phyloP scores from a whole-genome alignment of 2,888 invertebrate species.

The Drosophila acutilabella region DNA sequence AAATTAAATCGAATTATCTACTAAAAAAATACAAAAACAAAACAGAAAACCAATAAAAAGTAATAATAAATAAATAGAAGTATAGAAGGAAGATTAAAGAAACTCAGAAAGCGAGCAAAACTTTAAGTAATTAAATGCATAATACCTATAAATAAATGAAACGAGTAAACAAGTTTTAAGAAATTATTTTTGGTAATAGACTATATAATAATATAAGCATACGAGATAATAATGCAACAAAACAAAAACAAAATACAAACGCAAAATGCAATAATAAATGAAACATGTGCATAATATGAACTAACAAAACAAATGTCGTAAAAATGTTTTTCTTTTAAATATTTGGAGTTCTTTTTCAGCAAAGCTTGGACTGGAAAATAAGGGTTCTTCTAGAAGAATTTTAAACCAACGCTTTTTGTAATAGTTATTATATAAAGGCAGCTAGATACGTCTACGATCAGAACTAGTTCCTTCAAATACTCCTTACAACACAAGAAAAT shows the following conservation, averaged over 20 bases:
- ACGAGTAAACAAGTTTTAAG: slow-evolving; percentile 76
- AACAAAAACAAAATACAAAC: slow-evolving; percentile 37
- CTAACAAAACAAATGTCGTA: slow-evolving; percentile 54
- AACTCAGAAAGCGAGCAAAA: slow-evolving; percentile 60
- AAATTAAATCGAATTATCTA: slow-evolving; percentile 70
- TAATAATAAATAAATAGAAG: not conserved
- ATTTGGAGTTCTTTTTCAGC: too few relatives aligned
- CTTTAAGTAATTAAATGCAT: slow-evolving; percentile 69
- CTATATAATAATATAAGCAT: slow-evolving; percentile 66
- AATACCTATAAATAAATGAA: slow-evolving; percentile 72
- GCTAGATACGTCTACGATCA: too few relatives aligned
- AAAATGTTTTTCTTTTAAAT: not conserved
- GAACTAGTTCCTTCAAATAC: too few relatives aligned
- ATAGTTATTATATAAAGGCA: too few relatives aligned
- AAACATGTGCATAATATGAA: slow-evolving; percentile 78
- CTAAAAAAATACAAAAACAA: slow-evolving; percentile 26
- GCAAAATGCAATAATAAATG: slow-evolving; percentile 77
- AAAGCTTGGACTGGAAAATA: too few relatives aligned
- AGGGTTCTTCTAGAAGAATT: too few relatives aligned
- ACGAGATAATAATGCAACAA: slow-evolving; percentile 59
- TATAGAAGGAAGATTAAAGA: slow-evolving; percentile 17
- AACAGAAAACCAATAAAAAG: slow-evolving; percentile 12
- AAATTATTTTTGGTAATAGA: slow-evolving; percentile 84
- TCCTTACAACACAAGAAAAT: too few relatives aligned
- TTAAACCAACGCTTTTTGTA: too few relatives aligned